Percentiles rank a stretch among this genome's conserved stretches.
Evolutionary conservation across 2,113 vertebrate genomes (phyloP).

Genomic region (Aptenodytes forsteri): DNA sequence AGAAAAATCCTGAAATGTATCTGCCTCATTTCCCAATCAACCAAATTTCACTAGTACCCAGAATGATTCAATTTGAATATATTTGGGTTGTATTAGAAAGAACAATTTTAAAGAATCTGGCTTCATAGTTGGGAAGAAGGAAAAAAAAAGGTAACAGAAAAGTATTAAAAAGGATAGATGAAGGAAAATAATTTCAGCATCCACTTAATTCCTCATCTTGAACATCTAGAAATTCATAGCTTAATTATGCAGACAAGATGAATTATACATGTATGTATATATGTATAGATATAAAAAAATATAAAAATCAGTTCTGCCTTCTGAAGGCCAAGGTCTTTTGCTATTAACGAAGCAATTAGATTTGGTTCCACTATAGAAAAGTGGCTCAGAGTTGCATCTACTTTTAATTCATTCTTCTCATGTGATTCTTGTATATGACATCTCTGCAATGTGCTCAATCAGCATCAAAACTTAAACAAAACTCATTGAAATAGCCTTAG

Average conservation of each 20-base stretch:
- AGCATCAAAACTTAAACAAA: constrained; percentile 46
- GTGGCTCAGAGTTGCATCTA: constrained; percentile 26
- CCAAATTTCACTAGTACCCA: not conserved
- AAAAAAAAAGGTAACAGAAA: not conserved
- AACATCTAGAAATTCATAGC: constrained; percentile 44
- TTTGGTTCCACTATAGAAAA: constrained; percentile 48
- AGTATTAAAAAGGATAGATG: not conserved
- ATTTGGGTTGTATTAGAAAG: constrained; percentile 23
- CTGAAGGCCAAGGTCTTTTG: constrained; percentile 34
- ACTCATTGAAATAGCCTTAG: not conserved
- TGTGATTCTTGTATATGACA: constrained; percentile 37
- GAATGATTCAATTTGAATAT: constrained; percentile 6
- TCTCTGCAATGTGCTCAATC: constrained; percentile 4
- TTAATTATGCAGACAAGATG: constrained; percentile 53
- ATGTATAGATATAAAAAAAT: not conserved
- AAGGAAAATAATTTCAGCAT: constrained; percentile 2
- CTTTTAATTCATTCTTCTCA: constrained; percentile 46
- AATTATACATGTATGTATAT: not conserved
- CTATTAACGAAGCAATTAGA: constrained; percentile 62
- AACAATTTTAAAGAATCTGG: constrained; percentile 41
- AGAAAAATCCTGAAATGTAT: not conserved
- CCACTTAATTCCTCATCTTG: constrained; percentile 19
- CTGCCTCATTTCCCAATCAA: not conserved
- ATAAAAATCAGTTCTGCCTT: constrained; percentile 23
- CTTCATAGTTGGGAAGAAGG: constrained; percentile 40